Evolutionary conservation across 2,888 invertebrate species (phyloP), one percentile per base, ranked within the genome.

Genomic region (Phengaris alcon): DNA sequence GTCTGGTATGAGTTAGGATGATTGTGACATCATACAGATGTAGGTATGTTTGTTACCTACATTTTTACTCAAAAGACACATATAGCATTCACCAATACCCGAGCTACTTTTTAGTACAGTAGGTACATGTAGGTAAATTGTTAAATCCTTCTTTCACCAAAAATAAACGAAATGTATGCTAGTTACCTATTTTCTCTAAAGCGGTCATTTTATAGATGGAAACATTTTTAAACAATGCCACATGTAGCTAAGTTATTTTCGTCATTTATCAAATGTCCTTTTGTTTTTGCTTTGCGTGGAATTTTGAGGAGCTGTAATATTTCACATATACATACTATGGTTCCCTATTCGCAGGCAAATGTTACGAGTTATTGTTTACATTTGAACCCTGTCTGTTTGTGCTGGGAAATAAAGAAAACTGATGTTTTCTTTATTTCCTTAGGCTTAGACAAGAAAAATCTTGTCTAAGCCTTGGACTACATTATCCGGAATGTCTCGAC

Each of bases 181-280:
- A 13, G 35, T 64, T 44, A 44, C 35, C 12, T 35, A 35, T 64
- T 44, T 64, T 8, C 12, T 44, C 35, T 2, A 64, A 44, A 64
- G 64, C 35, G 64, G 64, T 12, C 64, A 44, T 44, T 64, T 64
- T 64, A 64, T 13, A 64, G 64, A 52, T 3, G 52, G 52, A 44
- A 64, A 64, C 12, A 64, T 64, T 64, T 64, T 64, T 64, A 64
- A 64, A 64, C 64, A 64, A 64, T 64, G 64, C 64, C 64, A 64
- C 64, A 64, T 64, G 64, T 64, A 64, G 64, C 64, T 44, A 64
- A 64, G 64, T 64, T 64, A 64, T 64, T 64, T 64, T 64, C 64
- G 35, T 64, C 64, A 64, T 64, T 64, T 64, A 35, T 64, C 64
- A 64, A 64, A 64, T 44, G 64, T 64, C 64, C 64, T 64, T 64